Conservation (phyloP, 2,888 invertebrate genomes). For the Macrosiphum euphorbiae region DNA sequence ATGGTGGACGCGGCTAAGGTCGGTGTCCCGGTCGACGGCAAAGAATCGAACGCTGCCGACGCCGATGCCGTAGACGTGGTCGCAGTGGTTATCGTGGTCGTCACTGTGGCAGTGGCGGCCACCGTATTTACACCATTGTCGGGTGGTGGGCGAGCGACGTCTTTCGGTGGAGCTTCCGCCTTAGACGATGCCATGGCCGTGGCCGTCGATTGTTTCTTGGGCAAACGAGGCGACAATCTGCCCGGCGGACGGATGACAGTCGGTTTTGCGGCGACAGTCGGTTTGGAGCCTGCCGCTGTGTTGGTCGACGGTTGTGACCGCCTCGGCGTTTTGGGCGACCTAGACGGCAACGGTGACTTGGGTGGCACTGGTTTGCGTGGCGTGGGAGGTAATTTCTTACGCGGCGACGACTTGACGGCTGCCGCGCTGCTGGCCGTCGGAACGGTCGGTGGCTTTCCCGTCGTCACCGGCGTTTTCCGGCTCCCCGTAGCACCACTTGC, state of each 20-base stretch:
- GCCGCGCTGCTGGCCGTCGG: slow-evolving; percentile 66
- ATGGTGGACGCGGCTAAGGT: neutral
- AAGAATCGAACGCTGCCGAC: neutral
- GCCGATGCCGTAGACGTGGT: neutral
- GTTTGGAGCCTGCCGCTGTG: neutral
- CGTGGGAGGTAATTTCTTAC: slow-evolving; percentile 51
- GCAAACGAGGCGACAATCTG: neutral
- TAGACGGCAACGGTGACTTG: neutral
- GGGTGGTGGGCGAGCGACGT: neutral
- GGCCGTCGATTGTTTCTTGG: neutral
- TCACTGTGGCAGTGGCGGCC: neutral
- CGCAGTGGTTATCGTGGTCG: neutral
- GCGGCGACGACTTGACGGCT: slow-evolving; percentile 27
- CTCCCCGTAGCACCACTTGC: neutral
- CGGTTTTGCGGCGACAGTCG: neutral
- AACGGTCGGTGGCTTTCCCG: slow-evolving; percentile 66
- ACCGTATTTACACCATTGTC: neutral
- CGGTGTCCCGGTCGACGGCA: neutral
- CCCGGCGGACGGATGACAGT: neutral
- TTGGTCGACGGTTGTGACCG: neutral
- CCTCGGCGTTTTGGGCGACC: slow-evolving; percentile 16
- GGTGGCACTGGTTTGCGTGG: slow-evolving; percentile 63
- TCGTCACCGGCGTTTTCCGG: slow-evolving; percentile 57
- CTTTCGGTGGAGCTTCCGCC: neutral
- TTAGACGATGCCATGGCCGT: neutral